Conservation (phyloP, 1,140 invertebrate genomes). For the Conus ventricosus region DNA sequence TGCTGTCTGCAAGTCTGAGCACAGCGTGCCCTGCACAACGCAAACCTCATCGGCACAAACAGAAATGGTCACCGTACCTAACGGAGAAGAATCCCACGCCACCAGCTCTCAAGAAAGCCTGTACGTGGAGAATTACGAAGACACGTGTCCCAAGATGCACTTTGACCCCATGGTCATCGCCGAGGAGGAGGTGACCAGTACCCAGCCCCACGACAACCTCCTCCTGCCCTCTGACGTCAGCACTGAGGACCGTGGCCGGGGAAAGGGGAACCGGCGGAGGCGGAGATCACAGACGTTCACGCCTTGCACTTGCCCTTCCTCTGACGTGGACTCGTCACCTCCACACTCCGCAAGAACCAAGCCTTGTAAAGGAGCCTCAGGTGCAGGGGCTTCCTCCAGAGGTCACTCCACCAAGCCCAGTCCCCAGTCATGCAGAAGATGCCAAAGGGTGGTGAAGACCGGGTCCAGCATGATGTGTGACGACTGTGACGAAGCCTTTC, state of each 20-base stretch:
- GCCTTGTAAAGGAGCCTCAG: background rate
- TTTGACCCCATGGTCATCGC: conserved; percentile 32
- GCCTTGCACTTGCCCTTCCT: background rate
- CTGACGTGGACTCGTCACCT: background rate
- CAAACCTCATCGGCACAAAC: too few species aligned
- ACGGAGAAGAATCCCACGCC: background rate
- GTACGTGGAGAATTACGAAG: background rate
- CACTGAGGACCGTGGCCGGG: background rate
- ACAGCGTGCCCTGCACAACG: too few species aligned
- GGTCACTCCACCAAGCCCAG: background rate
- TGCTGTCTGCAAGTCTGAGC: too few species aligned
- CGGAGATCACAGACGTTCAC: background rate
- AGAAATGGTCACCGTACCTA: too few species aligned
- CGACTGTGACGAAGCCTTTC: background rate
- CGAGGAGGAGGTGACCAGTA: conserved; percentile 27
- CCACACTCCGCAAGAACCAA: background rate
- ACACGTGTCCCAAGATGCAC: background rate
- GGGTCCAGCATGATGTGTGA: background rate
- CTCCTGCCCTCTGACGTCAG: too few species aligned
- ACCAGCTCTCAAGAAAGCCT: background rate
- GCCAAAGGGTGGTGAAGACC: background rate
- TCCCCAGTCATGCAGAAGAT: background rate
- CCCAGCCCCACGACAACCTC: background rate
- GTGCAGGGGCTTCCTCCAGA: background rate
- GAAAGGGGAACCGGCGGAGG: background rate